Conservation (phyloP, 2,888 invertebrate genomes). For the Leptothorax acervorum region DNA sequence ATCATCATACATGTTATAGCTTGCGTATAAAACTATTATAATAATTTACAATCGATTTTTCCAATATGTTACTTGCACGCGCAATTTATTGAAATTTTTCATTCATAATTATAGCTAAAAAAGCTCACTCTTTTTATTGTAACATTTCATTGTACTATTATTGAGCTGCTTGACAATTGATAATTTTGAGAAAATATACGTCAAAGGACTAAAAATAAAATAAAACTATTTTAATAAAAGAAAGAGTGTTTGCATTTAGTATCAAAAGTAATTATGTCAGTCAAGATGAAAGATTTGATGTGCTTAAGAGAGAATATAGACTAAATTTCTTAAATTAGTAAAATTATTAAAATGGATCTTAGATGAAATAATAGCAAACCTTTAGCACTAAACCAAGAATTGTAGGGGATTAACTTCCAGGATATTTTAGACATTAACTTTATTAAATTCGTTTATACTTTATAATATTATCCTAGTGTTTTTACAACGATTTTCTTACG, state of each 20-base stretch:
- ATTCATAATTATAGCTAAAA: background rate
- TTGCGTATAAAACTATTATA: background rate
- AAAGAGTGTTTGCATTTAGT: background rate
- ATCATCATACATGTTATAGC: background rate
- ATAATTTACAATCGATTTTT: constrained; percentile 14
- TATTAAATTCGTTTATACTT: background rate
- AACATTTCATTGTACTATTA: background rate
- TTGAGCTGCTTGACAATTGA: background rate
- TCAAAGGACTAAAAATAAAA: background rate
- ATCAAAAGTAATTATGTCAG: background rate
- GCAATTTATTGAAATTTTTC: background rate
- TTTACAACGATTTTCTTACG: background rate
- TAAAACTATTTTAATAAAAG: background rate
- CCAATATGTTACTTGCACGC: background rate
- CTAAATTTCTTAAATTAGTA: background rate
- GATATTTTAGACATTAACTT: background rate
- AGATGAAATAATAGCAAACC: background rate
- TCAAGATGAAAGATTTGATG: background rate
- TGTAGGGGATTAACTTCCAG: background rate
- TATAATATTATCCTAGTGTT: background rate
- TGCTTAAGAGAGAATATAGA: background rate
- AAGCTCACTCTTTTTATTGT: background rate
- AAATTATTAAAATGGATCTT: background rate
- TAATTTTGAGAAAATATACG: background rate
- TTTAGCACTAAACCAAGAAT: background rate